Conservation (phyloP, 2,888 invertebrate genomes). For the Chloroclysta siterata region DNA sequence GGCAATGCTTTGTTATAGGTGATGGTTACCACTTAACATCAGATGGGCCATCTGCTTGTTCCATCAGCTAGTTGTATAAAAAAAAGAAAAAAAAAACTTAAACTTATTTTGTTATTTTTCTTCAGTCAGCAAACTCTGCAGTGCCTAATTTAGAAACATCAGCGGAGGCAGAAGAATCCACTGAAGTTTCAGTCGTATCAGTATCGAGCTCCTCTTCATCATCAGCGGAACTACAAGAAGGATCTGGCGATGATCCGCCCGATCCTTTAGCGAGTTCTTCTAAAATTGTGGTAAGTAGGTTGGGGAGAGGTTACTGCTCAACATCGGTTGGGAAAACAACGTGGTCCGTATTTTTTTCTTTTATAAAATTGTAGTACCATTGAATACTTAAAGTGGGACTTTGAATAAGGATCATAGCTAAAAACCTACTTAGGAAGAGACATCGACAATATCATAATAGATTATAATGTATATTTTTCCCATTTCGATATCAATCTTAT, state of each 20-base stretch:
- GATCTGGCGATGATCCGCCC: constrained; percentile 77
- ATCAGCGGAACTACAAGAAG: constrained; percentile 65
- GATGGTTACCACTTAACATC: too few species aligned
- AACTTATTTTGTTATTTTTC: background rate
- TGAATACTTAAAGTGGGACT: background rate
- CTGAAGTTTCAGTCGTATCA: constrained; percentile 67
- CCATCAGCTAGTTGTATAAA: too few species aligned
- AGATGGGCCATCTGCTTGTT: too few species aligned
- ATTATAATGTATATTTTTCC: background rate
- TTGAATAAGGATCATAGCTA: background rate
- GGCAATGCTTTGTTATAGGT: too few species aligned
- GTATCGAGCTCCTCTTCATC: constrained; percentile 54
- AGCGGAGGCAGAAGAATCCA: constrained; percentile 62
- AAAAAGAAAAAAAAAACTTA: too few species aligned
- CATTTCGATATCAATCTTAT: background rate
- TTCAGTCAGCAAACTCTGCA: constrained; percentile 53
- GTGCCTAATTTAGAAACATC: constrained; percentile 63
- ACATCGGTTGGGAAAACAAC: background rate
- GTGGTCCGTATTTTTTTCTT: background rate
- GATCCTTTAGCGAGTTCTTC: constrained; percentile 53
- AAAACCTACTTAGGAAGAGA: too few species aligned
- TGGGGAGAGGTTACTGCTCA: background rate
- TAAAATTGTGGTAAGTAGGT: constrained; percentile 57
- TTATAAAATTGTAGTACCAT: background rate
- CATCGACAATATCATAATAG: background rate